Evolutionary conservation across 2,113 vertebrate genomes (phyloP), one percentile per base, ranked within the genome.

Genomic region (Sinocyclocheilus grahami): DNA sequence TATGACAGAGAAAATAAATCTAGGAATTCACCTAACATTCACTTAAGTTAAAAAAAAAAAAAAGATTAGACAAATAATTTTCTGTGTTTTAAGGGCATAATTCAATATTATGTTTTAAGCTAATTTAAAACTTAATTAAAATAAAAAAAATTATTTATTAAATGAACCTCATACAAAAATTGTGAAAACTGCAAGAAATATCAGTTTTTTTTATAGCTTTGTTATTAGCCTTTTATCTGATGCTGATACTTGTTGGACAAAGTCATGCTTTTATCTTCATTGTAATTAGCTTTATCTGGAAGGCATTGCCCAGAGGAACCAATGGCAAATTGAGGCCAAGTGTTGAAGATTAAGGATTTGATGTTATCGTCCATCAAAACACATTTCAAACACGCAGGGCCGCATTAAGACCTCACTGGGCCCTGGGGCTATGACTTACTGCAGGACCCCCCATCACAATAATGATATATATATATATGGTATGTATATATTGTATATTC

Each of bases 271-370:
- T 85, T 13, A 79, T 74, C 62, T 48, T 55, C 48, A 86, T 86
- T 90, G 79, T 74, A 65, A 75, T 69, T 90, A 87, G 42, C 37
- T 84, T 90, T 86, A 89, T 89, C 77, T 78, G 87, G 72, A 84
- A 67, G 33, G 14, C 30, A 55, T 55, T 62, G 55, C 20, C 65
- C 37, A 42, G 48, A 24, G 48, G 13, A 58, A 48, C 27, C 71
- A 60, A 18, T 30, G 33, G 67, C 33, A 83, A 86, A 77, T 58
- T 62, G 69, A 85, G 20, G 78, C 20, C 83, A 53, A 16, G 22
- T 75, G 30, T 80, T 60, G 4, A 72, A 86, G 85, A 89, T 86
- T 84, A 86, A 86, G 60, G 53, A 72, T 55, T 83, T 24, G n/a
- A 88, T 85, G 79, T 85, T 88, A 87, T 85, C 76, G 88, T 30